Conservation (phyloP, 2,113 vertebrate species). For the human region GRCh38 chr4:80046001-80046500, state of each 20-base stretch:
- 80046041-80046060: neutral
- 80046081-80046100: conserved; percentile 21
- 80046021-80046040: neutral
- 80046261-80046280: neutral
- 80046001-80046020: conserved; percentile 23
- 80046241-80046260: neutral
- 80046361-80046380: neutral
- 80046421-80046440: neutral
- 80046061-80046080: conserved; percentile 40
- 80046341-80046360: neutral
- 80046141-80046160: conserved; percentile 31
- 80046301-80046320: neutral
- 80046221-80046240: neutral
- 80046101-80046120: neutral
- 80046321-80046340: neutral
- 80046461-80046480: neutral
- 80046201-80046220: neutral
- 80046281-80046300: neutral
- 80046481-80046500: neutral
- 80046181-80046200: neutral
- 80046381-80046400: neutral
- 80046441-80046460: neutral
- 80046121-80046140: neutral
- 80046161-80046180: neutral
- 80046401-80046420: neutral